Evolutionary conservation across 2,797 vertebrate genomes (phyloP), one percentile per base, ranked within the genome.

Genomic region (Syngnathus rostellatus): DNA sequence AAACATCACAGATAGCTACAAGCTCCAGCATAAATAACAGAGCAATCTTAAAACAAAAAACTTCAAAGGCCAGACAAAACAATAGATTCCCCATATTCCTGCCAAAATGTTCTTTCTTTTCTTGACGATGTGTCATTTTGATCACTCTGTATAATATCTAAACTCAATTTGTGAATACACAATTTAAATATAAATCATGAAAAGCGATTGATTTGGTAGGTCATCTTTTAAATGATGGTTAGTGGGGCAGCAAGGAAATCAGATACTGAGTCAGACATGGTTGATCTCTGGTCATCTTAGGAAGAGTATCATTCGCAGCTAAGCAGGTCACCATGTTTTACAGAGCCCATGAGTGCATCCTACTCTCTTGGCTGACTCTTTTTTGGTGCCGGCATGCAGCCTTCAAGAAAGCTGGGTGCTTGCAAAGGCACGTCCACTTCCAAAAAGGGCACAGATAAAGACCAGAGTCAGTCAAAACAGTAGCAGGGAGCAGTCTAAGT

Each of bases 271-370:
- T 78, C 70, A 81, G 37, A 72, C 60, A 75, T 48, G 48, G 72
- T 48, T 77, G 77, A 75, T 74, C 68, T 77, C 51, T 39, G 61
- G 60, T 68, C 9, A 46, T 77, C 73, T 81, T 80, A 64, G 67
- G 70, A 71, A 71, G 70, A 63, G 65, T 67, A 70, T 74, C 73
- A 70, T 85, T 81, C 80, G 79, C 68, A 83, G 80, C 82, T 81
- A 85, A 84, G 73, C 80, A 75, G 85, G 83, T 86, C 83, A 83
- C 69, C 81, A 77, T 81, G 86, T 79, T 79, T 83, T 74, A 71
- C 72, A 65, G 71, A 76, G 59, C 73, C 69, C 73, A 75, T 78
- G 83, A 85, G 75, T 72, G 12, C 72, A 68, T 76, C 64, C 78
- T 69, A 78, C 79, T 81, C 83, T 79, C 72, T 72, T 69, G 75